These are phyloP conservation scores for Nemapogon koenigi DNA, from an alignment of 2,888 invertebrate genomes.

Conservation along the genomic window DNA sequence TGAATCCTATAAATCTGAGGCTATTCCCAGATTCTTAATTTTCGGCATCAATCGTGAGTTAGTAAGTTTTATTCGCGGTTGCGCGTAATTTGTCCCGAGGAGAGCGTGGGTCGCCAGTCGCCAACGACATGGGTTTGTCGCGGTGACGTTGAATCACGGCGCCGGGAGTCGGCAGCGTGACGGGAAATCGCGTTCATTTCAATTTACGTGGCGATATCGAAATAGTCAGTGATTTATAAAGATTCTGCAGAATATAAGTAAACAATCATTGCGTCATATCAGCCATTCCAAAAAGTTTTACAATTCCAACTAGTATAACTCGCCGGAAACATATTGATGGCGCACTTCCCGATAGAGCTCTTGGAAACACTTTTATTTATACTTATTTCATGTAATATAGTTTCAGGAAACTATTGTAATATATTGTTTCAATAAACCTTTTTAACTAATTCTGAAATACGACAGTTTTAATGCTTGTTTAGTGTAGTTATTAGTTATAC, in stretches of 20 bases:
- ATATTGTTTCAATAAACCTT: no score
- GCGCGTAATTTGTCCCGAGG: slow-evolving; percentile 29
- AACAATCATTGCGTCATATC: slow-evolving; percentile 31
- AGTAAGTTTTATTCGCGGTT: slow-evolving; percentile 22
- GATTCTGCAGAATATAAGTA: slow-evolving; percentile 31
- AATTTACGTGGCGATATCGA: slow-evolving; percentile 35
- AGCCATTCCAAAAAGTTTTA: no score
- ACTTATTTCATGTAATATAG: no score
- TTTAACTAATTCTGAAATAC: no score
- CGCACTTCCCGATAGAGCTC: not conserved
- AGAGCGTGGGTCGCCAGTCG: no score
- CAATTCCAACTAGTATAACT: not conserved
- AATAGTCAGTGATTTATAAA: slow-evolving; percentile 52
- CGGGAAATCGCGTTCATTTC: slow-evolving; percentile 31
- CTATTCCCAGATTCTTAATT: slow-evolving; percentile 5
- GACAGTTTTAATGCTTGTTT: no score
- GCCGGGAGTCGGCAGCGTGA: slow-evolving; percentile 15
- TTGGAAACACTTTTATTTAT: not conserved
- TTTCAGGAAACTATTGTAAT: no score
- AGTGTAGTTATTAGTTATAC: no score
- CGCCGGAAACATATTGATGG: not conserved
- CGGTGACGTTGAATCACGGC: slow-evolving; percentile 12
- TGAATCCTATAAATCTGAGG: slow-evolving; percentile 3
- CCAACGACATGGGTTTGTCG: slow-evolving; percentile 26
- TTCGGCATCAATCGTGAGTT: slow-evolving; percentile 10